phyloP scores from a whole-genome alignment of 2,113 vertebrate genomes.

The Bolborhynchus lineola region DNA sequence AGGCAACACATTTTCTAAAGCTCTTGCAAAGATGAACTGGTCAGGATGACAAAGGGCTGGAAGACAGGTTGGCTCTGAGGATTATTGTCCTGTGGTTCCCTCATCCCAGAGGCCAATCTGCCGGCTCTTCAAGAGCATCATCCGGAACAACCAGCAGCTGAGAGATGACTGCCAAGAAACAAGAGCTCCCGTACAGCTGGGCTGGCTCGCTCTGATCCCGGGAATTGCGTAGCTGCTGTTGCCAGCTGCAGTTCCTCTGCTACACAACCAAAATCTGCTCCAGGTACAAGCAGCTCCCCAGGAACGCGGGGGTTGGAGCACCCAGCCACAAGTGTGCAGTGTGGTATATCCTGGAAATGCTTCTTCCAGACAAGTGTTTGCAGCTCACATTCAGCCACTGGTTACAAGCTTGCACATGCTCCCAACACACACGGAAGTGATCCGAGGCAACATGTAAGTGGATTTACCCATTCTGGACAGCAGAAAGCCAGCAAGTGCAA shows the following conservation, averaged over 20 bases:
- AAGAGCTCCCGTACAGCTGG: not conserved
- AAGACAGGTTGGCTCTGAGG: not conserved
- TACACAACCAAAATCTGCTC: not conserved
- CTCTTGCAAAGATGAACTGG: not conserved
- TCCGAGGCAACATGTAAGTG: not conserved
- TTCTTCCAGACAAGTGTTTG: not conserved
- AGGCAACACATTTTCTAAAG: not conserved
- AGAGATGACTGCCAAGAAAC: not conserved
- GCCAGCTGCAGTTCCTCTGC: not conserved
- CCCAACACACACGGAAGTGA: fast-evolving
- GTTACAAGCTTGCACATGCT: not conserved
- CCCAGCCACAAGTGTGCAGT: fast-evolving
- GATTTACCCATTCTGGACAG: not conserved
- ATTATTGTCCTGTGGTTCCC: not conserved
- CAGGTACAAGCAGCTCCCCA: fast-evolving
- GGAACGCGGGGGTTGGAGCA: not conserved
- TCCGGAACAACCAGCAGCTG: not conserved
- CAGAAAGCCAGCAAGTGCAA: not conserved
- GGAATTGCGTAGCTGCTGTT: fast-evolving
- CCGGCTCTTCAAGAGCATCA: not conserved
- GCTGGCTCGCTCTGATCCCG: not conserved
- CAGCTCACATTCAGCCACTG: not conserved
- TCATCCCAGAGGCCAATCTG: not conserved
- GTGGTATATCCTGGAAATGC: not conserved
- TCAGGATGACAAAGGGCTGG: not conserved